Evolutionary conservation across 2,888 invertebrate genomes (phyloP).

Genomic region (Erynnis tages): DNA sequence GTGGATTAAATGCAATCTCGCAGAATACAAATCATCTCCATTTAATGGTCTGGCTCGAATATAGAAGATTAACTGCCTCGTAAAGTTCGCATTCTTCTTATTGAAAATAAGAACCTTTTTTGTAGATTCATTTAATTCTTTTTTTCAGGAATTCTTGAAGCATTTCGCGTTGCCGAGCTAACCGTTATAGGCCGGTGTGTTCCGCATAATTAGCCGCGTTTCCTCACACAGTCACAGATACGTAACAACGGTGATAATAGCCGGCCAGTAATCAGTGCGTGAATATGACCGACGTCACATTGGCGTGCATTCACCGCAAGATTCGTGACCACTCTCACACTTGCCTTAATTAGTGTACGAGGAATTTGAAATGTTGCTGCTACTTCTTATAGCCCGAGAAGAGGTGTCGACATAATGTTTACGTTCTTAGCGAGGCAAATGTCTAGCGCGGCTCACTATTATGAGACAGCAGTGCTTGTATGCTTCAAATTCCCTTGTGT

Average conservation of each 20-base stretch:
- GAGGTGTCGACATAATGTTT: no score
- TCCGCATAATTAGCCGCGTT: slow-evolving; percentile 40
- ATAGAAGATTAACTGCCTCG: no score
- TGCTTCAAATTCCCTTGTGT: no score
- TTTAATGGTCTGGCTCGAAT: no score
- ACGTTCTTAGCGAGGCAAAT: no score
- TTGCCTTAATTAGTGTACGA: slow-evolving; percentile 20
- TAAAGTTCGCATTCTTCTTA: no score
- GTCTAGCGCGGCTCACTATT: no score
- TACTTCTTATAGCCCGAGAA: no score
- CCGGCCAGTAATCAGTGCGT: slow-evolving; percentile 29
- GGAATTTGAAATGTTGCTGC: not conserved
- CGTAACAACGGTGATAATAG: slow-evolving; percentile 26
- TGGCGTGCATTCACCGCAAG: slow-evolving; percentile 19
- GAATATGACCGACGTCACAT: slow-evolving; percentile 23
- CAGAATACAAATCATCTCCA: no score
- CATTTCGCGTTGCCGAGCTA: slow-evolving; percentile 7
- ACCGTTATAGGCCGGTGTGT: slow-evolving; percentile 42
- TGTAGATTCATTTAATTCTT: not conserved
- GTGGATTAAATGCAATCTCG: no score
- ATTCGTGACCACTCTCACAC: slow-evolving; percentile 23
- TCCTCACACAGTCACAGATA: slow-evolving; percentile 34
- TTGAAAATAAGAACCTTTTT: no score
- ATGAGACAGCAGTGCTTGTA: no score
- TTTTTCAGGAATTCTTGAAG: not conserved